Evolutionary conservation across 2,888 invertebrate species (phyloP).

Genomic region (Noctua fimbriata): DNA sequence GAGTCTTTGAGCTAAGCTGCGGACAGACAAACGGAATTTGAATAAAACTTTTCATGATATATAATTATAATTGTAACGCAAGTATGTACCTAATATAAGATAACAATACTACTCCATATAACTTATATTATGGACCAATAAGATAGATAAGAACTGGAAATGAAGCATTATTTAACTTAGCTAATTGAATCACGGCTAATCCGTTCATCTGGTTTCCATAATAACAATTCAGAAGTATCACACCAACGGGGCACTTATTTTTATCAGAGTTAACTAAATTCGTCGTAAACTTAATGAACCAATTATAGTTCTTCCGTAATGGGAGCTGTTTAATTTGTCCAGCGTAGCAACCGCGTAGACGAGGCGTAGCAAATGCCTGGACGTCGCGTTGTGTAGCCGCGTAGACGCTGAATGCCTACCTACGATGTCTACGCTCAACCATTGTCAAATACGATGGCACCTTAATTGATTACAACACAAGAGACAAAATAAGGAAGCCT

Average conservation of each 20-base stretch:
- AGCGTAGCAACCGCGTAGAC: not conserved
- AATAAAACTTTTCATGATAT: not conserved
- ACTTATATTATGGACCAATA: slow-evolving; percentile 2
- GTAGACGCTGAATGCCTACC: slow-evolving; percentile 1
- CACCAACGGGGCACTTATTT: slow-evolving; percentile 2
- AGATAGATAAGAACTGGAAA: slow-evolving; percentile 43
- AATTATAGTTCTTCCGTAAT: not conserved
- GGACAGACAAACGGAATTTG: not conserved
- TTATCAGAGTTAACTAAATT: not conserved
- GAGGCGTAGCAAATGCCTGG: not conserved
- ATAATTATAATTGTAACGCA: slow-evolving; percentile 1
- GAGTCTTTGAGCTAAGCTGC: no score
- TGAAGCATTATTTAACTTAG: slow-evolving; percentile 51
- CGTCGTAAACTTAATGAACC: not conserved
- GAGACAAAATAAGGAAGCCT: slow-evolving; percentile 7
- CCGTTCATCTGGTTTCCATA: slow-evolving; percentile 42
- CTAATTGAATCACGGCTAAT: slow-evolving; percentile 58
- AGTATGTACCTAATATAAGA: not conserved
- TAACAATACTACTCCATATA: slow-evolving; percentile 1
- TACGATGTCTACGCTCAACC: not conserved
- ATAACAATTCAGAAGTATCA: slow-evolving; percentile 31
- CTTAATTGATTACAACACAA: not conserved
- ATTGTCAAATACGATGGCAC: not conserved
- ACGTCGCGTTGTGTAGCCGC: not conserved
- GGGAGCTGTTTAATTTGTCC: not conserved